Base-by-base conservation (phyloP, 2,797 vertebrate species). In the Aselliscus stoliczkanus region DNA sequence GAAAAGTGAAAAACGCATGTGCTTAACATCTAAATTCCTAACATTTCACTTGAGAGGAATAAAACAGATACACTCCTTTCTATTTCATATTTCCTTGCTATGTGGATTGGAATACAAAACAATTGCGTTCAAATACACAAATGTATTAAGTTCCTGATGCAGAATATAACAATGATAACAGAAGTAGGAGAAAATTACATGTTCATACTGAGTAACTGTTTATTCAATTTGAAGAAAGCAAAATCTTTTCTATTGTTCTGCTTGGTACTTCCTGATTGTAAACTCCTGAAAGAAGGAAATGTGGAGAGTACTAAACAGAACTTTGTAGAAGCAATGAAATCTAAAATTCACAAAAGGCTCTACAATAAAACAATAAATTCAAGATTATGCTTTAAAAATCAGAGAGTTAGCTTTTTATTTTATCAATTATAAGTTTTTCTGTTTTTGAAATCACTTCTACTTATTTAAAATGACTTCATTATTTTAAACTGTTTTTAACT, bases 11-110 rank as follows among this genome's bases (percentile, higher is more conserved):
- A 39, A 88, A 56, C 13, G 11, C 65, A 37, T 79, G 88, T 95
- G 84, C 73, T 87, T 89, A 90, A 93, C 83, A 82, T 80, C 60
- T 86, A 87, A 87, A 75, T 79, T 62, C 23, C 52, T 83, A 88
- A 82, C 31, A 84, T 80, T 92, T 76, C 52, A 81, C 14, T 52
- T 25, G n/a, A 94, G 6, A 83, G 18, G 50, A 87, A 52, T 20
- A 72, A 65, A 95, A 34, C 39, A 83, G 31, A 64, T 12, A 34
- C 7, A 15, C 8, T 86, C 54, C 81, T 42, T 77, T 76, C 82
- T 25, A 2, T 13, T 39, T 67, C 72, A 7, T 9, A 20, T 34
- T 29, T n/a, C 70, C 9, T 73, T 39, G 21, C 12, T 88, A 56
- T 37, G 25, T 15, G 44, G n/a, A 73, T 1, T 42, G 29, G 65